Evolutionary conservation across 2,888 invertebrate species (phyloP), one percentile per base, ranked within the genome.

Genomic region (Pristionchus entomophagus): DNA sequence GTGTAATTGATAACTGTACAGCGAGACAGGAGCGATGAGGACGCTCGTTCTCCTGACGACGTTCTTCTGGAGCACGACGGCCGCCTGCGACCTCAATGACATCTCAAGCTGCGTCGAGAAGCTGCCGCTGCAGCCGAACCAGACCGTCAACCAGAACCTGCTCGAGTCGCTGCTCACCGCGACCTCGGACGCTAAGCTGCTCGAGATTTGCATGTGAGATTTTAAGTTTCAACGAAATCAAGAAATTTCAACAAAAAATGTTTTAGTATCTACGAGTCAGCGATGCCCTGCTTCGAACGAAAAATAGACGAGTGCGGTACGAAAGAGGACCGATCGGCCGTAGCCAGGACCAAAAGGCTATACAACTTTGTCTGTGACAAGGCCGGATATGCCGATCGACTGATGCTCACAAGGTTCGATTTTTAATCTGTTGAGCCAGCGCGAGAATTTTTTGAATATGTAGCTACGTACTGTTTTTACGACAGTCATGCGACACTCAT

Each of bases 131-230:
- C 87, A 89, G 53, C 82, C 91, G 26, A 89, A 88, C 32, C 56
- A 53, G 59, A 82, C 82, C 38, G 59, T 82, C 19, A 82, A 82
- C 38, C 82, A 87, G 35, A 91, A 91, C 80, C 88, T 91, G 19
- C 84, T 91, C 26, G 88, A 91, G 51, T 90, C 91, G 0, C 86
- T 91, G 22, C 89, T 89, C 86, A 89, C 89, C 35, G 88, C 91
- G 22, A 90, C 89, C 0, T 88, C 91, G 8, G 90, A 90, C 85
- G 90, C 91, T 5, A 90, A 88, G 81, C 84, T 91, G 0, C 86
- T 89, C 56, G 89, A 90, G 80, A 89, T 91, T 29, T 91, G 91
- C 89, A 88, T 88, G 91, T 91, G 45, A 32, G 56, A 29, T 8
- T 69, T 81, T 81, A 22, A 22, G 10, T 26, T 19, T 41, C 22